Conservation (phyloP, 2,797 vertebrate species). For the Rhabdomys pumilio region DNA sequence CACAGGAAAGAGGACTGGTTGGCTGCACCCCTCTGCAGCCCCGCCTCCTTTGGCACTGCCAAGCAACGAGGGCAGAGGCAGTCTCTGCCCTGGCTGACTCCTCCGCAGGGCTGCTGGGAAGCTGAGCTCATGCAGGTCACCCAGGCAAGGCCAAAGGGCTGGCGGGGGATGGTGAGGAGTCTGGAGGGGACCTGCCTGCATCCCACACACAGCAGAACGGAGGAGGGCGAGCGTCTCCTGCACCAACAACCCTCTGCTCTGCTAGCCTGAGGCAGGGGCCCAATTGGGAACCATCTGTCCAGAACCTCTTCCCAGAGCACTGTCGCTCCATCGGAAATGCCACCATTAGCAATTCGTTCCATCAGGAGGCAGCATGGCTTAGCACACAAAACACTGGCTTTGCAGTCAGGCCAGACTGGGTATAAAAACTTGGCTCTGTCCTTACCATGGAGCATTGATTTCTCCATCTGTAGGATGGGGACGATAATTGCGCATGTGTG, state of each 20-base stretch:
- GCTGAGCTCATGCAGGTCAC: slow-evolving; percentile 84
- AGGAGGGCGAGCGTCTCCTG: slow-evolving; percentile 36
- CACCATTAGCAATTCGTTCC: slow-evolving; percentile 81
- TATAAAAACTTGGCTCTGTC: slow-evolving; percentile 9
- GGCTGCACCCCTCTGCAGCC: neutral
- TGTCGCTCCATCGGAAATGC: slow-evolving; percentile 81
- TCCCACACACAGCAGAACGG: slow-evolving; percentile 70
- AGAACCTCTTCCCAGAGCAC: slow-evolving; percentile 81
- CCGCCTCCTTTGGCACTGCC: slow-evolving; percentile 83
- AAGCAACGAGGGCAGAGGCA: slow-evolving; percentile 80
- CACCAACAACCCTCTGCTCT: slow-evolving; percentile 78
- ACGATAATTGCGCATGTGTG: neutral
- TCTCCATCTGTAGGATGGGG: slow-evolving; percentile 74
- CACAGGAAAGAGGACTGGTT: slow-evolving; percentile 42
- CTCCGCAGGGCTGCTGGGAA: slow-evolving; percentile 82
- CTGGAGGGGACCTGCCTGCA: slow-evolving; percentile 57
- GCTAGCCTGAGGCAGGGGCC: slow-evolving; percentile 81
- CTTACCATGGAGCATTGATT: neutral
- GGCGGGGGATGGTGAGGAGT: slow-evolving; percentile 70
- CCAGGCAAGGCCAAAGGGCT: slow-evolving; percentile 82
- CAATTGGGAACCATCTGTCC: slow-evolving; percentile 83
- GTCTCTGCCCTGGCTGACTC: slow-evolving; percentile 78
- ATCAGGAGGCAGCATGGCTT: slow-evolving; percentile 74
- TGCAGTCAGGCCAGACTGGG: slow-evolving; percentile 47
- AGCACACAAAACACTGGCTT: slow-evolving; percentile 70